These are phyloP conservation scores for Acanthiza pusilla DNA, from an alignment of 2,797 vertebrate species.

Conservation along the genomic window DNA sequence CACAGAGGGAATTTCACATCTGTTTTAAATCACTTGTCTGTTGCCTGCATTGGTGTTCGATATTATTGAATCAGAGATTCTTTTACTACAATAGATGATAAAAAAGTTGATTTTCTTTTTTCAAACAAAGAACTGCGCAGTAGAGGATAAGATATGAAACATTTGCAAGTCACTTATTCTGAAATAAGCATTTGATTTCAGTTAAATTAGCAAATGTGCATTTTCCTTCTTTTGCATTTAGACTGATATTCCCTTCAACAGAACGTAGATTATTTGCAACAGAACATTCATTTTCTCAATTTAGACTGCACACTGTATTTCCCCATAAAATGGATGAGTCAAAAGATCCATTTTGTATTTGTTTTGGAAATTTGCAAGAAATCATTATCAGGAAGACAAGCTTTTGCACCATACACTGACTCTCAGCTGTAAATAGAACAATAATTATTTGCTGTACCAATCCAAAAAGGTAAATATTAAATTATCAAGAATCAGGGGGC, in stretches of 20 bases:
- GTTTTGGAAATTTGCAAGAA: background rate
- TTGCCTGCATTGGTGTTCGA: background rate
- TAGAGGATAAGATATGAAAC: background rate
- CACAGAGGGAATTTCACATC: constrained; percentile 44
- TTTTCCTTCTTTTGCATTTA: background rate
- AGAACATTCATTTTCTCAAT: background rate
- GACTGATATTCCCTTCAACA: background rate
- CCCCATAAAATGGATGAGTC: background rate
- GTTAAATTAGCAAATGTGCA: background rate
- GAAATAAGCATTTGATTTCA: background rate
- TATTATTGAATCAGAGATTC: background rate
- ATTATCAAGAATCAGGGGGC: background rate
- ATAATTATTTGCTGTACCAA: background rate
- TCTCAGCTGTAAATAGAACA: background rate
- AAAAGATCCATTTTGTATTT: background rate
- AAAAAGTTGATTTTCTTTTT: background rate
- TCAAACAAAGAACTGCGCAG: background rate
- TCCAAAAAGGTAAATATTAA: background rate
- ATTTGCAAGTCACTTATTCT: background rate
- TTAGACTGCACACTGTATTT: background rate
- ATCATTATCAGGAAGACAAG: background rate
- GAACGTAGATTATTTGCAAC: background rate
- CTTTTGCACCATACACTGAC: background rate
- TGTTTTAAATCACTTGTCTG: constrained; percentile 61
- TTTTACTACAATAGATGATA: background rate